Base-by-base conservation (phyloP, 1,140 invertebrate genomes). In the Agrilus planipennis region DNA sequence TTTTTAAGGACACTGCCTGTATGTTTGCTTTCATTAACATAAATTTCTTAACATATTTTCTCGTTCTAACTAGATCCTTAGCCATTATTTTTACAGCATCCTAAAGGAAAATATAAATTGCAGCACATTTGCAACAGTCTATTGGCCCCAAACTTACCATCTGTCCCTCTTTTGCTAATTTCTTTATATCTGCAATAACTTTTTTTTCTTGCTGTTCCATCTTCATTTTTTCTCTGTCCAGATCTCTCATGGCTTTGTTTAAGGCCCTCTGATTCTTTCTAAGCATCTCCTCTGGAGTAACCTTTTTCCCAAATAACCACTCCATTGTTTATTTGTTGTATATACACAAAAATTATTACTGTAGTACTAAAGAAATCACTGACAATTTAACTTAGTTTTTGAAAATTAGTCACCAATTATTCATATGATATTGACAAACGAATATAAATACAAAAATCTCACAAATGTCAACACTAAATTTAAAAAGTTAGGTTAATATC, bases 71-170 rank as follows among this genome's bases (percentile, higher is more conserved):
- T 42, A 99, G 68, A 71, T 99, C 96, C 70, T 94, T 96, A 1
- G 96, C 96, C 94, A 99, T 98, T 49, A 99, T 95, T 76, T 97
- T 98, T 0, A 99, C 96, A 39, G 95, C 90, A 73, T 99, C 95
- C 89, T 93, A 56, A 21, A 70, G 62, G 50, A 34, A 39, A 37
- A 23, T 36, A 30, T 15, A 39, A 31, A 30, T 4, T 30, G 29
- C 20, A 34, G 28, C n/a, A 7, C 6, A 25, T 25, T 7, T n/a
- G n/a, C 23, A 25, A 25, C 6, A n/a, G 23, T 12, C 4, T 12
- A 29, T 29, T 29, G 15, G 11, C 4, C n/a, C 15, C 4, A 29
- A 29, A 49, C 41, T 62, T 67, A 92, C 89, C 94, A 99, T 99
- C 74, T 99, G 95, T 27, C 91, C 91, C 61, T 95, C 87, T 64